Evolutionary conservation across 2,113 vertebrate species (phyloP), one percentile per base, ranked within the genome.

Genomic region (Odobenus rosmarus): DNA sequence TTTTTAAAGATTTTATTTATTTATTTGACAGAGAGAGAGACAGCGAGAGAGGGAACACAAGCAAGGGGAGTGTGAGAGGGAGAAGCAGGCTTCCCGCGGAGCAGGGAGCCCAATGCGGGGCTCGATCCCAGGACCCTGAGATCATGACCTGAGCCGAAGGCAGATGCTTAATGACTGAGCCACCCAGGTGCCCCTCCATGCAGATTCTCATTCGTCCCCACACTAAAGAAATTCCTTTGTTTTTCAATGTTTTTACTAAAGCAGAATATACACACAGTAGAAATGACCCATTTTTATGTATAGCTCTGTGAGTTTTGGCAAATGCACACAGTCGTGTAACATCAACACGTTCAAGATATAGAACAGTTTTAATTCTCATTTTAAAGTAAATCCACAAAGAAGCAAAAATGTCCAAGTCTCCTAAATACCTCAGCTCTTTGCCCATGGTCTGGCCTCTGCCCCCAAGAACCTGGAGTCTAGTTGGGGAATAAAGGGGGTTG

Each of bases 191-290:
- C 39, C 39, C 39, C 39, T 83, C 64, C 14, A 36, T 69, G 57
- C 59, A 64, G 92, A 90, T 95, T 79, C 26, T 51, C 88, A 62
- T 62, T 72, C 14, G 51, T 39, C 69, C 15, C 74, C 61, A 92
- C 5, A 74, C 26, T 74, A 85, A 89, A 90, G 57, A 42, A 71
- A 9, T 49, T 87, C 55, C 4, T 64, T 39, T 42, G 19, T 76
- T 90, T 81, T 67, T 23, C 71, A 93, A 31, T 86, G 76, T 64
- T 91, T 92, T 79, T 83, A 49, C 83, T 84, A 84, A 84, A 53
- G 16, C n/a, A 83, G 59, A 77, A 46, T 49, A 36, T 33, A 84
- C 12, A 67, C 36, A 19, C 6, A 74, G 26, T n/a, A 33, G 62
- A 80, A 21, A 19, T 19, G 24, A 85, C n/a, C 49, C 61, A 11